Conservation (phyloP, 2,113 vertebrate genomes). For the Melanostigma gelatinosum region DNA sequence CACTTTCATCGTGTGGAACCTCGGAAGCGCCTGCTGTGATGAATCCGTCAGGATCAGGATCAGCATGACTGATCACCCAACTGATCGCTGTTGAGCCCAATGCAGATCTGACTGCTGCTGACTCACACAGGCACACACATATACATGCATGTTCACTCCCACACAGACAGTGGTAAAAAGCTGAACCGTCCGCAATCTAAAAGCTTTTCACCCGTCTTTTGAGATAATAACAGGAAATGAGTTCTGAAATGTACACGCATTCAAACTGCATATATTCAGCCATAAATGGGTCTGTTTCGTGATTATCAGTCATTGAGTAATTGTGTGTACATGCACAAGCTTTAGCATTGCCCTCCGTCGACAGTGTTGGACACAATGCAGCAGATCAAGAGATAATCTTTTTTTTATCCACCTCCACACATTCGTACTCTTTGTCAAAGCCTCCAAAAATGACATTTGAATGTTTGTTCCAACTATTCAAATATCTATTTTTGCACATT, state of each 20-base stretch:
- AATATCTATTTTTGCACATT: not conserved
- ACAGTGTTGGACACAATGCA: not conserved
- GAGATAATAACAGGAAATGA: slow-evolving; percentile 2
- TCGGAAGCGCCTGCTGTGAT: slow-evolving; percentile 12
- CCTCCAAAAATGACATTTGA: not conserved
- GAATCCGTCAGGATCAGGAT: slow-evolving; percentile 33
- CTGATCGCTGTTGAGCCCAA: slow-evolving; percentile 56
- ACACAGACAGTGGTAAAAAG: slow-evolving; percentile 13
- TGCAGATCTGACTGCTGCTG: slow-evolving; percentile 62
- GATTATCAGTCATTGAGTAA: not conserved
- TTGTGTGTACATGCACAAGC: not conserved
- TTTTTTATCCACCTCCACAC: not conserved
- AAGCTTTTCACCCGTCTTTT: not conserved
- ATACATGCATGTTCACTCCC: slow-evolving; percentile 24
- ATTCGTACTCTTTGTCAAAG: not conserved
- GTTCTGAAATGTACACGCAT: not conserved
- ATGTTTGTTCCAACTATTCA: not conserved
- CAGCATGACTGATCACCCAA: slow-evolving; percentile 57
- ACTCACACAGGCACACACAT: slow-evolving; percentile 40
- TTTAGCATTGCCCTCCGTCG: not conserved
- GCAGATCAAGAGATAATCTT: no score
- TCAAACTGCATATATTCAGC: not conserved
- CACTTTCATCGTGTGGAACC: not conserved
- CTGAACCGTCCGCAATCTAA: not conserved
- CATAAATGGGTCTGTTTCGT: not conserved